phyloP scores from a whole-genome alignment of 2,113 vertebrate genomes.

The Haliaeetus leucogaster region DNA sequence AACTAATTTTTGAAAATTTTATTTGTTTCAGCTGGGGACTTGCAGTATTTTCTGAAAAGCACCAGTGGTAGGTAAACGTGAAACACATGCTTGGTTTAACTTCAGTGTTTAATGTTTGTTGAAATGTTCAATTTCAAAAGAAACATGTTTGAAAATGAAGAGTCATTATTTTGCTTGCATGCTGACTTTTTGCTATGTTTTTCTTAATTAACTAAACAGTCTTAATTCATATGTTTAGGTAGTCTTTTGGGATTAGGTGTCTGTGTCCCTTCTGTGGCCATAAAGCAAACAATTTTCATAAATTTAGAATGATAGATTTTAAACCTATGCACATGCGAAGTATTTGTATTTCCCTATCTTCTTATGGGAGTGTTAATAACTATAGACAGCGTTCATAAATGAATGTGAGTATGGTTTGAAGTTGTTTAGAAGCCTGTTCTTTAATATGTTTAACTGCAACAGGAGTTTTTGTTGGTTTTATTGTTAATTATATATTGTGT shows the following conservation, averaged over 20 bases:
- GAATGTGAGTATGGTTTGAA: not conserved
- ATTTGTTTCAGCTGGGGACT: slow-evolving; percentile 86
- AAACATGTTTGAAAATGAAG: not conserved
- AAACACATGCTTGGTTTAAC: not conserved
- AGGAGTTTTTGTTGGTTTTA: not conserved
- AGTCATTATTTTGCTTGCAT: not conserved
- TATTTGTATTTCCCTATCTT: not conserved
- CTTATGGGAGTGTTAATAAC: not conserved
- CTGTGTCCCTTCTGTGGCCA: not conserved
- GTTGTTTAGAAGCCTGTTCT: not conserved
- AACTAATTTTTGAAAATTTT: not conserved
- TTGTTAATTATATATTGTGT: not conserved
- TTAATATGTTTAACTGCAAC: not conserved
- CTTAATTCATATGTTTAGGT: not conserved
- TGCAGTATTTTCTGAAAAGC: slow-evolving; percentile 88
- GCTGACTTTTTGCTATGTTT: not conserved
- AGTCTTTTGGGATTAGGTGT: not conserved
- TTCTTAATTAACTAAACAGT: not conserved
- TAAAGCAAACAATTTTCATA: not conserved
- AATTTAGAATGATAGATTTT: not conserved
- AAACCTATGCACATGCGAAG: not conserved
- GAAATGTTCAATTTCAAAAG: not conserved
- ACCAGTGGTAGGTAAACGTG: slow-evolving; percentile 87
- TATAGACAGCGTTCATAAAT: not conserved
- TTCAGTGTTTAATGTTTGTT: not conserved